Conservation (phyloP, 2,888 invertebrate species). For the Cremastobaeus sp. region DNA sequence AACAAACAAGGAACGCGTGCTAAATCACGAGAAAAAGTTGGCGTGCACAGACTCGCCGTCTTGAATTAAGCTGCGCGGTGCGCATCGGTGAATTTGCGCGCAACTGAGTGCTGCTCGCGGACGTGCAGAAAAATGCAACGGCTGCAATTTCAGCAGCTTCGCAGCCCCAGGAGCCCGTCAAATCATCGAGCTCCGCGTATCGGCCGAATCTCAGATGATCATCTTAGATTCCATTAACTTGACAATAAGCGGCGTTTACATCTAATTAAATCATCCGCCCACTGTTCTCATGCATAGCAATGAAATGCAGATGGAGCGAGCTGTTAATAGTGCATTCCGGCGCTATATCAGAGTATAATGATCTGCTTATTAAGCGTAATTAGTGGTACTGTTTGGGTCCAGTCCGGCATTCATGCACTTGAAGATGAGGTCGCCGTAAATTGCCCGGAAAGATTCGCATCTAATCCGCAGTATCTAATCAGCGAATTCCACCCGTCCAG, state of each 20-base stretch:
- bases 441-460: background rate
- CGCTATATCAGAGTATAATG: conserved; percentile 61
- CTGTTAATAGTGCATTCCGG: conserved; percentile 65
- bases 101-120: too few species aligned
- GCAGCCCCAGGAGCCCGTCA: too few species aligned
- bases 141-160: too few species aligned
- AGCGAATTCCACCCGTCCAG: too few species aligned
- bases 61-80: too few species aligned
- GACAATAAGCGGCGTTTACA: conserved; percentile 57
- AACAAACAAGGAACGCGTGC: conserved; percentile 58
- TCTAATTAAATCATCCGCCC: conserved; percentile 54
- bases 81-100: too few species aligned
- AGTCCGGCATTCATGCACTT: conserved; percentile 28
- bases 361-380: conserved; percentile 59
- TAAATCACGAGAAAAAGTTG: conserved; percentile 56
- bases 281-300: conserved; percentile 61
- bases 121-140: too few species aligned
- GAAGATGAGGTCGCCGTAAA: conserved; percentile 25
- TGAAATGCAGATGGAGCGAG: conserved; percentile 63
- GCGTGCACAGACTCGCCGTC: too few species aligned
- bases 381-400: conserved; percentile 40
- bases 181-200: conserved; percentile 39
- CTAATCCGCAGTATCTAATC: background rate
- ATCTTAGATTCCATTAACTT: conserved; percentile 54
- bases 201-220: conserved; percentile 52